Evolutionary conservation across 2,888 invertebrate species (phyloP).

Genomic region (Drosophila parthenogenetica): DNA sequence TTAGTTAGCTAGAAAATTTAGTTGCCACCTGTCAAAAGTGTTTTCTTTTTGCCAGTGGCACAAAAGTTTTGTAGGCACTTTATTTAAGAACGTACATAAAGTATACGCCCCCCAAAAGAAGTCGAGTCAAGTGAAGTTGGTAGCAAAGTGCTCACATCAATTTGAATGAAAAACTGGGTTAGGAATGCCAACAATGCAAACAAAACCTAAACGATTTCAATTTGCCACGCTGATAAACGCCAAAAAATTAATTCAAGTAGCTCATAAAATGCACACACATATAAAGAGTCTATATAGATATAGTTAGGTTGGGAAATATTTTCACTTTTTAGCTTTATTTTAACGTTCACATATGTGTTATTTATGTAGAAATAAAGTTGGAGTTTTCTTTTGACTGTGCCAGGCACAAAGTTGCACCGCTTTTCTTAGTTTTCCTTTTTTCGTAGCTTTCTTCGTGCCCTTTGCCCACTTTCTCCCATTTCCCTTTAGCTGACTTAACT

Average conservation of each 20-base stretch:
- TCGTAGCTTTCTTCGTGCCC: too few species aligned
- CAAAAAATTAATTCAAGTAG: constrained; percentile 72
- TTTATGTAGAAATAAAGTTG: constrained; percentile 72
- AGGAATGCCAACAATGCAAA: constrained; percentile 49
- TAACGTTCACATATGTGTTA: constrained; percentile 29
- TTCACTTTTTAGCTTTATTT: constrained; percentile 69
- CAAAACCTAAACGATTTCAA: constrained; percentile 69
- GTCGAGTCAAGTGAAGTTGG: too few species aligned
- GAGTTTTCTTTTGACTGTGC: constrained; percentile 74
- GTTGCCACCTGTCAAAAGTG: constrained; percentile 51
- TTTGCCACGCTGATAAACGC: constrained; percentile 73
- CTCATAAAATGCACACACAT: constrained; percentile 42
- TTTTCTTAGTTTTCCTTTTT: not conserved
- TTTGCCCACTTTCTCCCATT: not conserved
- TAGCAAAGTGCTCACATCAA: constrained; percentile 48
- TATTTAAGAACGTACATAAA: constrained; percentile 43
- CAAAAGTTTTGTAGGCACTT: constrained; percentile 41
- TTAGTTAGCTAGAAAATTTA: constrained; percentile 16
- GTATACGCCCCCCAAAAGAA: constrained; percentile 12
- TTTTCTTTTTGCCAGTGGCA: constrained; percentile 10
- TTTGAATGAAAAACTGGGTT: constrained; percentile 64
- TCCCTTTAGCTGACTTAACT: constrained; percentile 52
- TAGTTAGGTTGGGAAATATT: constrained; percentile 40
- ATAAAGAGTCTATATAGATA: not conserved
- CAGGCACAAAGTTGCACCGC: constrained; percentile 72